Base-by-base conservation (phyloP, 2,888 invertebrate species). In the Oscheius sp. region DNA sequence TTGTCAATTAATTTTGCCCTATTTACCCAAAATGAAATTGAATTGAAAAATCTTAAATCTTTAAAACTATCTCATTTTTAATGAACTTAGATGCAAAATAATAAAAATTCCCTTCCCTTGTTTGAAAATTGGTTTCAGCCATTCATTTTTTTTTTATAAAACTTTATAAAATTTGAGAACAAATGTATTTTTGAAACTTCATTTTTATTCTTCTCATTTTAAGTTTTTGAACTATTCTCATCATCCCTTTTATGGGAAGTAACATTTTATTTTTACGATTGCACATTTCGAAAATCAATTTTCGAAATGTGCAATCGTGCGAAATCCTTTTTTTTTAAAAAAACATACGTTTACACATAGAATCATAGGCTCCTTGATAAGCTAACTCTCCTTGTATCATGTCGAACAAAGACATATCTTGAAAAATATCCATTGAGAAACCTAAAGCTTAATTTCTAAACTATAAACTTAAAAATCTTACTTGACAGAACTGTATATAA, bases 281-380 rank as follows among this genome's bases (percentile, higher is more conserved):
- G n/a, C n/a, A n/a, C n/a, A n/a, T n/a, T n/a, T n/a, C n/a, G n/a
- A 36, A 14, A 36, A 14, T 36, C 36, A 12, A 41, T 14, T 41
- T 12, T 3, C 3, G 3, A 41, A 20, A 12, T n/a, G n/a, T n/a
- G n/a, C n/a, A n/a, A n/a, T n/a, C n/a, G n/a, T n/a, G n/a, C n/a
- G n/a, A n/a, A n/a, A n/a, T n/a, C n/a, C n/a, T n/a, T n/a, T n/a
- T n/a, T n/a, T n/a, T n/a, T n/a, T n/a, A 22, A 32, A 8, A 17
- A n/a, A 38, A 44, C 62, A n/a, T n/a, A 64, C 64, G 45, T 38
- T 26, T 24, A 20, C 64, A 64, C 38, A 51, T 44, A 5, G 49
- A 32, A 26, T 50, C 26, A 51, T 36, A 64, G 26, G 51, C 64
- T 0, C 28, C 22, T 8, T 51, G 38, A 26, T 64, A 64, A 20